Percentiles rank a stretch among this genome's conserved stretches.
Conservation (phyloP, 2,888 invertebrate species). For the Plagiodera versicolora region DNA sequence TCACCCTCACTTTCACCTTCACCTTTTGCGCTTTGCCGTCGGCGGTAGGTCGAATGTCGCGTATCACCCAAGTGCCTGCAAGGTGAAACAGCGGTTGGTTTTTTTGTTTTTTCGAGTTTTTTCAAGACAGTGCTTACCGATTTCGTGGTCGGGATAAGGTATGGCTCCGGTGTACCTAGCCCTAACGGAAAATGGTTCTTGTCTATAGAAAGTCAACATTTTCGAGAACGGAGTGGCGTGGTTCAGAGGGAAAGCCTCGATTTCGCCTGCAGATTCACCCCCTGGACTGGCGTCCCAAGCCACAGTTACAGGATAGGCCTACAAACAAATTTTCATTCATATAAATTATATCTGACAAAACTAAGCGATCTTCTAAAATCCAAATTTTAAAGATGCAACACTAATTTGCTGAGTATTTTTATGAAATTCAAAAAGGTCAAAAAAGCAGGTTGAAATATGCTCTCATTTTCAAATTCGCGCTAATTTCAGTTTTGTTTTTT, state of each 20-base stretch:
- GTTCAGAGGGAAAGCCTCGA: conserved; percentile 89
- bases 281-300: conserved; percentile 72
- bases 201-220: conserved; percentile 89
- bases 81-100: conserved; percentile 3
- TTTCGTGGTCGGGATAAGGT: conserved; percentile 75
- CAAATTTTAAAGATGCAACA: too few relatives aligned
- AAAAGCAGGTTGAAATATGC: too few relatives aligned
- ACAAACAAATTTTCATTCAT: conserved; percentile 19
- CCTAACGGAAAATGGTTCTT: conserved; percentile 83
- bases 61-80: conserved; percentile 73
- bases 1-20: conserved; percentile 93
- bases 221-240: conserved; percentile 93
- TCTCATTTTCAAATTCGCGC: too few relatives aligned
- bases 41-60: conserved; percentile 80
- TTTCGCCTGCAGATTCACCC: conserved; percentile 69
- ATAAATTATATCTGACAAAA: too few relatives aligned
- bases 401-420: too few relatives aligned
- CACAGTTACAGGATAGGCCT: conserved; percentile 81
- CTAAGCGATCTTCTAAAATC: too few relatives aligned
- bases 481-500: too few relatives aligned
- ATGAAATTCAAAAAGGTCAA: too few relatives aligned
- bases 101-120: not conserved
- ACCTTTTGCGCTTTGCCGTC: conserved; percentile 94
- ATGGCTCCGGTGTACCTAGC: conserved; percentile 79
- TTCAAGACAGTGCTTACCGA: conserved; percentile 65